These are phyloP conservation scores for Takifugu rubripes DNA, from an alignment of 2,797 vertebrate genomes.

Conservation along the genomic window DNA sequence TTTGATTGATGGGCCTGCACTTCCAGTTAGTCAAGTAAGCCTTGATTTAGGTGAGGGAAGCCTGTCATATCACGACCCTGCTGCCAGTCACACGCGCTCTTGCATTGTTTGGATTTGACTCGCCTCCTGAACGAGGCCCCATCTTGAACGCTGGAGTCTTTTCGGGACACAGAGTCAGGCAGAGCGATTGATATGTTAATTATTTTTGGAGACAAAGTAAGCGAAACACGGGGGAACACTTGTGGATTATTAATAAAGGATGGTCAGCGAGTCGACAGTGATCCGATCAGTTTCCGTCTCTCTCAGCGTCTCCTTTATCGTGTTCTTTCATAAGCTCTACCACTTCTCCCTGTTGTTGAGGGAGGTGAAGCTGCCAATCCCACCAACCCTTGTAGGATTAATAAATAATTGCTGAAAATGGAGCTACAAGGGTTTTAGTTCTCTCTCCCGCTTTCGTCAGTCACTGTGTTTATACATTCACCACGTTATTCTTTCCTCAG, in stretches of 20 bases:
- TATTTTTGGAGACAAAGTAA: conserved; percentile 10
- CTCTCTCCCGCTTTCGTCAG: not conserved
- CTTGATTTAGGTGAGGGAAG: conserved; percentile 7
- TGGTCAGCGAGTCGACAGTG: conserved; percentile 20
- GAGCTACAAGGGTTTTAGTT: not conserved
- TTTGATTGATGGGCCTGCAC: conserved; percentile 22
- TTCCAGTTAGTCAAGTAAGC: conserved; percentile 6
- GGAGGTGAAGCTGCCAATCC: conserved; percentile 14
- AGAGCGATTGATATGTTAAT: conserved; percentile 14
- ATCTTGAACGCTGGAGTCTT: conserved; percentile 1
- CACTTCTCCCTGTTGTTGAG: conserved; percentile 5
- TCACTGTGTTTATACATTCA: not conserved
- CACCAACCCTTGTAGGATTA: conserved; percentile 12
- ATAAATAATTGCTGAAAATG: not conserved
- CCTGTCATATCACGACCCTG: conserved; percentile 9
- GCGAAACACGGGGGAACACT: conserved; percentile 7
- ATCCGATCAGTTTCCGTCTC: conserved; percentile 16
- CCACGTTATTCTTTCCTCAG: not conserved
- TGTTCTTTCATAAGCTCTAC: conserved; percentile 24
- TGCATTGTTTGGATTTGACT: conserved; percentile 5
- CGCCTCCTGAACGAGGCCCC: not conserved
- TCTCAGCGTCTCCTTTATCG: not conserved
- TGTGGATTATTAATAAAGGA: conserved; percentile 21
- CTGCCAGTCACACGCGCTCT: conserved; percentile 14
- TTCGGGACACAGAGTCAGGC: conserved; percentile 3